These are phyloP conservation scores for Baronia brevicornis DNA, from an alignment of 2,888 invertebrate genomes.

Conservation along the genomic window DNA sequence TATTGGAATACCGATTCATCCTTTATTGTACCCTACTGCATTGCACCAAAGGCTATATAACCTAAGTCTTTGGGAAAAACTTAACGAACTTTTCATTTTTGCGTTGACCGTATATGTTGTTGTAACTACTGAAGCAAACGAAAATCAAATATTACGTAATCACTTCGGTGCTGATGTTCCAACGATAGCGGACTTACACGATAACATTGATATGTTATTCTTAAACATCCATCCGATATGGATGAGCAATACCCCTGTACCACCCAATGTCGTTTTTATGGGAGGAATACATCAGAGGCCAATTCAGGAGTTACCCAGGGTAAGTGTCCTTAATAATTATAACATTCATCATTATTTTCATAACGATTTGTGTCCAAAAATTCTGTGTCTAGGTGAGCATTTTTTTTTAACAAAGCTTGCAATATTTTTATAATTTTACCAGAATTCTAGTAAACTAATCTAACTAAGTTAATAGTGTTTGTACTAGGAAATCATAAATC, in stretches of 20 bases:
- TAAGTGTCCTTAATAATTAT: too few species aligned
- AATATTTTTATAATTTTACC: too few species aligned
- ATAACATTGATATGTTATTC: slow-evolving; percentile 47
- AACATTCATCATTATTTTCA: too few species aligned
- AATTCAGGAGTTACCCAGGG: slow-evolving; percentile 40
- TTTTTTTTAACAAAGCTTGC: too few species aligned
- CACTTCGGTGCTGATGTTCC: slow-evolving; percentile 29
- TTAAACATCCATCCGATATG: slow-evolving; percentile 48
- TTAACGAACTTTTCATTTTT: slow-evolving; percentile 13
- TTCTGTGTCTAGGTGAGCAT: too few species aligned
- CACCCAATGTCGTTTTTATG: slow-evolving; percentile 46
- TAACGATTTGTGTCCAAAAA: too few species aligned
- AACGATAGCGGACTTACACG: slow-evolving; percentile 22
- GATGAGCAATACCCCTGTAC: slow-evolving; percentile 40
- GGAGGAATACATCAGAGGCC: slow-evolving; percentile 48
- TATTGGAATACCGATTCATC: slow-evolving; percentile 24
- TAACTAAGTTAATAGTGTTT: too few species aligned
- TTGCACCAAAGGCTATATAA: slow-evolving; percentile 22
- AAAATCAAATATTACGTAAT: slow-evolving; percentile 20
- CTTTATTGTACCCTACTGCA: slow-evolving; percentile 24
- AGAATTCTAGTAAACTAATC: too few species aligned
- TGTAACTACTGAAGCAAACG: slow-evolving; percentile 9
- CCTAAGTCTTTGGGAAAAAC: slow-evolving; percentile 23
- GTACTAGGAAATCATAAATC: too few species aligned
- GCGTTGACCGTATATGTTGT: slow-evolving; percentile 5